Evolutionary conservation across 53 echinoderm and acorn worm genomes (phyloP).

Genomic region (Crossaster papposus): DNA sequence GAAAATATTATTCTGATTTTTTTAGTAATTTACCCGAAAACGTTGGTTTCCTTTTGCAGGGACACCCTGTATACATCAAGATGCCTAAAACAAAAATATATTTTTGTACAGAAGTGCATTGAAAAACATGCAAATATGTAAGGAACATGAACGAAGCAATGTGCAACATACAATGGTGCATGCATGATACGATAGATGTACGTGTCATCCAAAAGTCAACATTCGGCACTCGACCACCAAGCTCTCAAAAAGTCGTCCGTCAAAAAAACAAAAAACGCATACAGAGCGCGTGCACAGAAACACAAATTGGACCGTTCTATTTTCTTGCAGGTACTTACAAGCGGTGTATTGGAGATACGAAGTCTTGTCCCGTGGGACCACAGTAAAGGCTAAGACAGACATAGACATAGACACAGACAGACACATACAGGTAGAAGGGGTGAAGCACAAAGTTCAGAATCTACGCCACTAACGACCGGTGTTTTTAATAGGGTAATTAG

Average conservation of each 20-base stretch:
- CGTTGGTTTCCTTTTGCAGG: too few species aligned
- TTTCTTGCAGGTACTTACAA: conserved; percentile 67
- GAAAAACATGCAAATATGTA: neutral
- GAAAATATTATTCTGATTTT: neutral
- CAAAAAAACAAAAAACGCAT: conserved; percentile 32
- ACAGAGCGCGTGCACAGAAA: neutral
- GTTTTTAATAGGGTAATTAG: neutral
- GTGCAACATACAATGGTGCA: neutral
- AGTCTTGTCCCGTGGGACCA: conserved; percentile 75
- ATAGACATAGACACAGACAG: conserved; percentile 39
- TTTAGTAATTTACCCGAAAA: too few species aligned
- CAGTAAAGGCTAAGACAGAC: conserved; percentile 64
- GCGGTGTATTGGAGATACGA: conserved; percentile 78
- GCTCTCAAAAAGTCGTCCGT: neutral
- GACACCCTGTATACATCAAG: neutral
- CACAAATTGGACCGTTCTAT: neutral
- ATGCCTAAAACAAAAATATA: neutral
- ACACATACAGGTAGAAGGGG: conserved; percentile 41
- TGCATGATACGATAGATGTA: neutral
- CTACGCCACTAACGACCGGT: neutral
- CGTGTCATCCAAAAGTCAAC: neutral
- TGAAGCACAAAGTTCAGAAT: conserved; percentile 46
- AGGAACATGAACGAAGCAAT: neutral
- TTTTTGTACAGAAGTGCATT: neutral
- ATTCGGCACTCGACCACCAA: neutral